Evolutionary conservation across 1,140 invertebrate genomes (phyloP).

Genomic region (Heliconius hermathena): DNA sequence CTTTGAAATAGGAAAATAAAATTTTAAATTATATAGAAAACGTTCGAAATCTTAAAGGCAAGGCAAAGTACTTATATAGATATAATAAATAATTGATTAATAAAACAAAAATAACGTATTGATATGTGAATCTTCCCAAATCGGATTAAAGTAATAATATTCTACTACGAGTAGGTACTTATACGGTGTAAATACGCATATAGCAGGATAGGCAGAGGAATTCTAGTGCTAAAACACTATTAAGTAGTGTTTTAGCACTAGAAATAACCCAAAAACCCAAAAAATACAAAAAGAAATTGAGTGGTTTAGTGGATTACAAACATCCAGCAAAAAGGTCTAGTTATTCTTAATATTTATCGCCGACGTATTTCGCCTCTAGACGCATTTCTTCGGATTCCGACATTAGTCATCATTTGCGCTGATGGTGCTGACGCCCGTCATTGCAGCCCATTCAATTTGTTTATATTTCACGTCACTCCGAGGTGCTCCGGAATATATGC

Average conservation of each 20-base stretch:
- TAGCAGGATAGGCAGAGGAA: too few species aligned
- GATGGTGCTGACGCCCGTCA: conserved; percentile 58
- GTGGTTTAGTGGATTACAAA: not conserved
- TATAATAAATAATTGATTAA: too few species aligned
- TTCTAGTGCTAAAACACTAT: too few species aligned
- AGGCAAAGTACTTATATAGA: too few species aligned
- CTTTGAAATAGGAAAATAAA: not conserved
- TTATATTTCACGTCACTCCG: conserved; percentile 76
- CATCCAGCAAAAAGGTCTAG: not conserved
- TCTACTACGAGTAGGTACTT: too few species aligned
- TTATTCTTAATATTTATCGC: conserved; percentile 4
- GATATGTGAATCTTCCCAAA: too few species aligned
- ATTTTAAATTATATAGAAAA: too few species aligned
- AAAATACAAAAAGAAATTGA: not conserved
- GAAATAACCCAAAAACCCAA: too few species aligned
- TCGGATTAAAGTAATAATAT: not conserved
- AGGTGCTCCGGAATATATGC: conserved; percentile 65
- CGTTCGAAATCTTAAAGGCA: too few species aligned
- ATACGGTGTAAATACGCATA: too few species aligned
- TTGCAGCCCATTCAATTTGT: conserved; percentile 75
- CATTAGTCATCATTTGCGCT: conserved; percentile 76
- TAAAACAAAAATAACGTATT: too few species aligned
- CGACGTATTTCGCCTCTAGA: not conserved
- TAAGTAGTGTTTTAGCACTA: too few species aligned
- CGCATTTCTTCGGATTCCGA: conserved; percentile 33